Percentiles rank a stretch among this genome's conserved stretches.
Conservation (phyloP, 2,113 vertebrate genomes). For the Barnardius zonarius region DNA sequence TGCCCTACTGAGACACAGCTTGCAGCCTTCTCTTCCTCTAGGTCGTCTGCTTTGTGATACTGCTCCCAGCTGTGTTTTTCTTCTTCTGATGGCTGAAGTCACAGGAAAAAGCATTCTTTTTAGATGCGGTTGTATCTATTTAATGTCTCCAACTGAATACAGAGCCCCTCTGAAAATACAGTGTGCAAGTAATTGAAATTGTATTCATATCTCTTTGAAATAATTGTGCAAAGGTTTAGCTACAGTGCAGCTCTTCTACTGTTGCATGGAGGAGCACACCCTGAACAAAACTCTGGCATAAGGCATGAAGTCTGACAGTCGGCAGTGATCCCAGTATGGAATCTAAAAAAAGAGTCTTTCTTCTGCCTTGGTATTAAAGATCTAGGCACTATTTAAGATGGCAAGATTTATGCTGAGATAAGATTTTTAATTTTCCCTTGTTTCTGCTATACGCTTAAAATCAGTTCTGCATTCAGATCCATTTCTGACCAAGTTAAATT, state of each 20-base stretch:
- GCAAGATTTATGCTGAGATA: background rate
- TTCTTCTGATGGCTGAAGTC: conserved; percentile 39
- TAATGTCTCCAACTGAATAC: conserved; percentile 11
- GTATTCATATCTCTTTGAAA: background rate
- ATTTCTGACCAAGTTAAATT: background rate
- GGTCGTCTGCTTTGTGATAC: conserved; percentile 39
- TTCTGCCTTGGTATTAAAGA: background rate
- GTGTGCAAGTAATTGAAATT: background rate
- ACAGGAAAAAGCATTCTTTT: conserved; percentile 46
- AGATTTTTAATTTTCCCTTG: background rate
- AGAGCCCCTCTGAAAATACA: background rate
- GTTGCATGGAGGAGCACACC: background rate
- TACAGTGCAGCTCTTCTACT: background rate
- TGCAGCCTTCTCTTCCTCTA: conserved; percentile 37
- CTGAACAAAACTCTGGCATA: background rate
- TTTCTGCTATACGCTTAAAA: background rate
- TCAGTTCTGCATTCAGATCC: background rate
- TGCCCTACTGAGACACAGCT: conserved; percentile 47
- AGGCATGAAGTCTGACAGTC: background rate
- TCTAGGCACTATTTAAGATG: background rate
- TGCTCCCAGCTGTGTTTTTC: conserved; percentile 65
- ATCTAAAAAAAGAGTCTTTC: background rate
- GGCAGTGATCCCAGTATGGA: background rate
- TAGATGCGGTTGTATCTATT: background rate
- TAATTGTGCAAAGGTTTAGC: background rate